Conservation (phyloP, 2,888 invertebrate species). For the Epistrophe eligans region DNA sequence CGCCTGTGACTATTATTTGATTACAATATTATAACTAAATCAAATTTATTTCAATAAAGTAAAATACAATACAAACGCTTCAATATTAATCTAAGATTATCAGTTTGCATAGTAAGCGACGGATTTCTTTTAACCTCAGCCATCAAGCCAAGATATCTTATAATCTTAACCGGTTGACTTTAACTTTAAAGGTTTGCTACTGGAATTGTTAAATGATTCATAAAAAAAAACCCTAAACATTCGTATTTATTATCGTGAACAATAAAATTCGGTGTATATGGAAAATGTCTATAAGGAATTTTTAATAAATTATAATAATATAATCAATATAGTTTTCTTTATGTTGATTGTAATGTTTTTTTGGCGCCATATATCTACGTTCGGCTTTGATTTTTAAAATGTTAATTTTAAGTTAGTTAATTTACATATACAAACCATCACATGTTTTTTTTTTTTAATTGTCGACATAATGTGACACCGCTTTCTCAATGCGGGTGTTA, state of each 20-base stretch:
- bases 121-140: conserved; percentile 29
- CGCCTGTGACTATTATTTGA: background rate
- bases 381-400: conserved; percentile 25
- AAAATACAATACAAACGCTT: background rate
- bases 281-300: conserved; percentile 21
- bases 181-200: conserved; percentile 45
- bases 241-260: conserved; percentile 38
- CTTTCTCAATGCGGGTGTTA: conserved; percentile 2
- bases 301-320: conserved; percentile 41
- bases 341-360: conserved; percentile 45
- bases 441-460: conserved; percentile 16
- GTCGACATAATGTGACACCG: background rate
- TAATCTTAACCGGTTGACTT: conserved; percentile 39
- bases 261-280: conserved; percentile 57
- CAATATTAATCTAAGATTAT: background rate
- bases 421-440: background rate
- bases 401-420: background rate
- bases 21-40: background rate
- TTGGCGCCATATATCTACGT: conserved; percentile 36
- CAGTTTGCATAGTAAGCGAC: conserved; percentile 4
- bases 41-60: background rate
- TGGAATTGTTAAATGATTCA: conserved; percentile 44
- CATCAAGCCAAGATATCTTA: background rate
- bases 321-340: conserved; percentile 5
- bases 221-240: conserved; percentile 34